These are phyloP conservation scores for Cryptocephalus primarius DNA, from an alignment of 2,888 invertebrate genomes.

Conservation along the genomic window DNA sequence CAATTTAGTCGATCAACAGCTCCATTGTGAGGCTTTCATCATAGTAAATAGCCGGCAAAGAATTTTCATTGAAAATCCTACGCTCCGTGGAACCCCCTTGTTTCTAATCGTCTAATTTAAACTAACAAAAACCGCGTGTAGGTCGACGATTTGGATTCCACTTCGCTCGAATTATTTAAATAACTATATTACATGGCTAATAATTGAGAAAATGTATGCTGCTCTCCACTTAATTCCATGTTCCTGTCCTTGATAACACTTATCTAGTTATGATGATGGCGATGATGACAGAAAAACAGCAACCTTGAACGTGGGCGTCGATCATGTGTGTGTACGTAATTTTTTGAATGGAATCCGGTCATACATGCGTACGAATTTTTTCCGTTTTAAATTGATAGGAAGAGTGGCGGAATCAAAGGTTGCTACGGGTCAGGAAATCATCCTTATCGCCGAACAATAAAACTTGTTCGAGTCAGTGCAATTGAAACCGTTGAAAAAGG, in stretches of 20 bases:
- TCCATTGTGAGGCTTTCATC: too few species aligned
- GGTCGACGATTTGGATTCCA: not conserved
- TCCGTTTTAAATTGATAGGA: not conserved
- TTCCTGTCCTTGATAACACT: conserved; percentile 2
- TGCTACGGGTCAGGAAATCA: not conserved
- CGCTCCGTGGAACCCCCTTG: not conserved
- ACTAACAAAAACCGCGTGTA: not conserved
- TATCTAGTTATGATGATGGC: conserved; percentile 3
- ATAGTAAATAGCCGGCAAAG: too few species aligned
- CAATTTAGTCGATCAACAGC: too few species aligned
- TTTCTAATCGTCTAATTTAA: not conserved
- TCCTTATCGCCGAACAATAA: too few species aligned
- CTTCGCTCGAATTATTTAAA: conserved; percentile 1
- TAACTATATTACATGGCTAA: not conserved
- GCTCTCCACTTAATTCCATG: conserved; percentile 1
- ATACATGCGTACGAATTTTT: not conserved
- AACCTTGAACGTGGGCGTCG: conserved; percentile 8
- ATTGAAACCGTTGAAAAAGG: not conserved
- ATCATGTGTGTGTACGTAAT: conserved; percentile 2
- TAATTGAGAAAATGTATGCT: conserved; percentile 3
- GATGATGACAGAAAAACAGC: conserved; percentile 1
- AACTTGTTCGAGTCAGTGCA: too few species aligned
- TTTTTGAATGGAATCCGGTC: not conserved
- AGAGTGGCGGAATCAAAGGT: not conserved
- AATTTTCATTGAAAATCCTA: too few species aligned